Evolutionary conservation across 2,888 invertebrate genomes (phyloP), one percentile per base, ranked within the genome.

Genomic region (Anodontia alba): DNA sequence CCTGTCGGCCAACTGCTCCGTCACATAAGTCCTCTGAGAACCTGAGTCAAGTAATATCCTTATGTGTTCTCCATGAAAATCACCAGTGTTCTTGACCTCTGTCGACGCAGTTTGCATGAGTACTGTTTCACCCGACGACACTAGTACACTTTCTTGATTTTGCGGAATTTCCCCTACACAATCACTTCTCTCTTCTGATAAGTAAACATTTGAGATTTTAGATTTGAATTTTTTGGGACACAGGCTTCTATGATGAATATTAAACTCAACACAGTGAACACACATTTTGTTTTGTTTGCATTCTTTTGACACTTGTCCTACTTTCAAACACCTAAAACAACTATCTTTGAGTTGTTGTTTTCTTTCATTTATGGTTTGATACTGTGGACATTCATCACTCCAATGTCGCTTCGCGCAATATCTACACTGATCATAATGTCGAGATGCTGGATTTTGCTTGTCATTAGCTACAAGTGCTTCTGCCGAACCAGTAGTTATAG

Each of bases 71-170:
- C 49, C 8, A 23, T 67, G 7, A 1, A 10, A 67, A n/a, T 31
- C 49, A 15, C 29, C 33, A 49, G 36, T 66, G 51, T 78, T 78
- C 15, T 29, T 73, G 36, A 73, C 46, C 20, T 79, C 31, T 31
- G 70, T 71, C 23, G 42, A 10, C 33, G 67, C 73, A 33, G 66
- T 77, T n/a, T 77, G 77, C 71, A 77, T 77, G 0, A 72, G 51
- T 3, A 72, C 71, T 31, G 66, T 77, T 72, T 77, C 77, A 72
- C 68, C 68, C 20, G 68, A 68, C n/a, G 77, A 42, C 66, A 77
- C 36, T 62, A 77, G 70, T 57, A 49, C 77, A 66, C 31, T 77
- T 77, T 77, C 77, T 42, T 46, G 43, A 15, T 1, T 38, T 1
- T 10, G 43, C 1, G 3, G 0, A 3, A n/a, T 31, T 17, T 33